Evolutionary conservation across 2,888 invertebrate species (phyloP), one percentile per base, ranked within the genome.

Genomic region (Girardia tigrina): DNA sequence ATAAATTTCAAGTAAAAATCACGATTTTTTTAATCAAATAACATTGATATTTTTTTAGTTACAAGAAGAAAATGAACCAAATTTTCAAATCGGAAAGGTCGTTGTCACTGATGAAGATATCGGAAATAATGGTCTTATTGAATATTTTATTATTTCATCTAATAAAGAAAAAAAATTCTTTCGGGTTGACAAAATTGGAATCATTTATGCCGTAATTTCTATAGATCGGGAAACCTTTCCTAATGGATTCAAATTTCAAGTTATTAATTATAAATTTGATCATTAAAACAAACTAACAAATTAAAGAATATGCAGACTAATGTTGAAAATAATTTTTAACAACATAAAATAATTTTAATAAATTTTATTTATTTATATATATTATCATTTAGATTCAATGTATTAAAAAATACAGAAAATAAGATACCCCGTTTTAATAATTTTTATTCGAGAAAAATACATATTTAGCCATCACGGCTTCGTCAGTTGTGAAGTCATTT

Each of bases 1-100:
- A 73, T 23, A 26, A n/a, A 20, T 42, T 73, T 73, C 29, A 73
- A 28, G 73, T 73, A 23, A 73, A 42, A 26, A 20, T 36, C 36
- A 36, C 8, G 8, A 36, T 36, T 12, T n/a, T 36, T 12, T 36
- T 36, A 36, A 12, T 12, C 16, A 36, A 36, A 36, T 8, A n/a
- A n/a, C n/a, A n/a, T n/a, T n/a, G n/a, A 8, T 36, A 12, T 36
- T 36, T 36, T 36, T 36, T 16, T 36, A 36, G 36, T 36, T 36
- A 8, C 8, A 36, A 16, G 36, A 36, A 36, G 36, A 36, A 16
- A 36, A 36, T 36, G 36, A 36, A 12, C 36, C 36, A 16, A 36
- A 36, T 36, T 36, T 16, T 12, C 8, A 36, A 16, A 16, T 36
- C 16, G 36, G 36, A 36, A 16, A 36, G 36, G 36, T 36, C 16